Evolutionary conservation across 2,797 vertebrate species (phyloP).

Genomic region (Lophius americanus): DNA sequence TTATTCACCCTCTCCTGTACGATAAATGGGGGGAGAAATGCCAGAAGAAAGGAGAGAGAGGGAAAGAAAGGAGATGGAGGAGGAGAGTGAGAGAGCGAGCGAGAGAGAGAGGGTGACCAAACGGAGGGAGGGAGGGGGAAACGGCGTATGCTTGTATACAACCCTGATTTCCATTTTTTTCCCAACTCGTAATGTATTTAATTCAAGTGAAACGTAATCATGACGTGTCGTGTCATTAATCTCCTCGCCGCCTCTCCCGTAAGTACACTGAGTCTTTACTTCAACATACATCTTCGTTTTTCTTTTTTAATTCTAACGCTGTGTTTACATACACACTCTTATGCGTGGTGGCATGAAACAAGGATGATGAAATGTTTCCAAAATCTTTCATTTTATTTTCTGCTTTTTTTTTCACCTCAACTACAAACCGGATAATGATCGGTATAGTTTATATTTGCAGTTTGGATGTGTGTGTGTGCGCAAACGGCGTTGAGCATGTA

Average conservation of each 20-base stretch:
- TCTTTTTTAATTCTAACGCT: constrained; percentile 44
- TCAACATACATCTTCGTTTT: constrained; percentile 77
- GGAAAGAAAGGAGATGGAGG: constrained; percentile 41
- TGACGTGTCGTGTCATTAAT: constrained; percentile 90
- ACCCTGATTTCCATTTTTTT: constrained; percentile 89
- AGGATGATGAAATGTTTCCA: constrained; percentile 54
- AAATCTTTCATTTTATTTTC: constrained; percentile 61
- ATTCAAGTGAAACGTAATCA: constrained; percentile 91
- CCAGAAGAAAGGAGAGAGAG: constrained; percentile 56
- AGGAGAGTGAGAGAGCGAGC: constrained; percentile 63
- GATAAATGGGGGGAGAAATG: constrained; percentile 78
- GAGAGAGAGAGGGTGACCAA: constrained; percentile 69
- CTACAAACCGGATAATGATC: constrained; percentile 45
- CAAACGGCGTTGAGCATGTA: constrained; percentile 52
- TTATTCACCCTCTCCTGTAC: constrained; percentile 82
- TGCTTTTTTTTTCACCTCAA: constrained; percentile 18
- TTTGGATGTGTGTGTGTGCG: constrained; percentile 27
- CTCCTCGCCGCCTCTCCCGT: constrained; percentile 88
- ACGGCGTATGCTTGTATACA: constrained; percentile 88
- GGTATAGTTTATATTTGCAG: constrained; percentile 48
- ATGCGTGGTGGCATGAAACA: constrained; percentile 52
- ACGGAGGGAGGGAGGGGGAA: constrained; percentile 78
- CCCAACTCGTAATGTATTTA: constrained; percentile 90
- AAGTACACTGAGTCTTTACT: constrained; percentile 88
- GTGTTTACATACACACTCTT: constrained; percentile 72